phyloP scores from a whole-genome alignment of 1,140 invertebrate species.

The Drosophila pruinosa region DNA sequence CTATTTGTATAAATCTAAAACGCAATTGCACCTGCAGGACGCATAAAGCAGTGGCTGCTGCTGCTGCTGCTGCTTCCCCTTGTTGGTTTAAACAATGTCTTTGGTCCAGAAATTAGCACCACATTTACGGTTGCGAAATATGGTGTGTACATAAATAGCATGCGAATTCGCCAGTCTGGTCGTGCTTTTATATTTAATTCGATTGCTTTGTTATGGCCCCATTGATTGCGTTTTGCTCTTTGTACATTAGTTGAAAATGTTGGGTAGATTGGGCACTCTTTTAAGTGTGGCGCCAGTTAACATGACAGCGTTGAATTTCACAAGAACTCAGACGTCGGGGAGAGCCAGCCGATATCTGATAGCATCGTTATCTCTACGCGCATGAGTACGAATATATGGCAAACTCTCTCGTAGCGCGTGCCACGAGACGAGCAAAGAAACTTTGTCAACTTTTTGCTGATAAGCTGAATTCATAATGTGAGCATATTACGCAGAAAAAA shows the following conservation, averaged over 20 bases:
- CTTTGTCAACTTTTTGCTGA: slow-evolving; percentile 8
- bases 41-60: not conserved
- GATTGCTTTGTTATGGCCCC: not conserved
- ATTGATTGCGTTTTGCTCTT: not conserved
- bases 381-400: too few relatives aligned
- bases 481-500: too few relatives aligned
- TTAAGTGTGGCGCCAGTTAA: slow-evolving; percentile 47
- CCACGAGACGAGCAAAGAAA: not conserved
- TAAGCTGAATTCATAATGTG: slow-evolving; percentile 6
- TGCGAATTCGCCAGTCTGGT: slow-evolving; percentile 16
- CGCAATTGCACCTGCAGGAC: slow-evolving; percentile 69
- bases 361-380: slow-evolving; percentile 26
- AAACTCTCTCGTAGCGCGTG: slow-evolving; percentile 18
- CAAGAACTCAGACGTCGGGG: slow-evolving; percentile 41
- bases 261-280: not conserved
- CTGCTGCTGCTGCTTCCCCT: not conserved
- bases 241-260: not conserved
- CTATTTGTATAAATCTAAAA: slow-evolving; percentile 40
- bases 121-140: slow-evolving; percentile 55
- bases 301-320: slow-evolving; percentile 64
- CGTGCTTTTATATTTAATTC: slow-evolving; percentile 41
- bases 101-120: slow-evolving; percentile 56
- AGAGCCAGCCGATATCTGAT: slow-evolving; percentile 4
- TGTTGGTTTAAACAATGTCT: slow-evolving; percentile 57
- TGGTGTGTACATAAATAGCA: slow-evolving; percentile 40